Base-by-base conservation (phyloP, 2,113 vertebrate species). In the Danionella cerebrum region DNA sequence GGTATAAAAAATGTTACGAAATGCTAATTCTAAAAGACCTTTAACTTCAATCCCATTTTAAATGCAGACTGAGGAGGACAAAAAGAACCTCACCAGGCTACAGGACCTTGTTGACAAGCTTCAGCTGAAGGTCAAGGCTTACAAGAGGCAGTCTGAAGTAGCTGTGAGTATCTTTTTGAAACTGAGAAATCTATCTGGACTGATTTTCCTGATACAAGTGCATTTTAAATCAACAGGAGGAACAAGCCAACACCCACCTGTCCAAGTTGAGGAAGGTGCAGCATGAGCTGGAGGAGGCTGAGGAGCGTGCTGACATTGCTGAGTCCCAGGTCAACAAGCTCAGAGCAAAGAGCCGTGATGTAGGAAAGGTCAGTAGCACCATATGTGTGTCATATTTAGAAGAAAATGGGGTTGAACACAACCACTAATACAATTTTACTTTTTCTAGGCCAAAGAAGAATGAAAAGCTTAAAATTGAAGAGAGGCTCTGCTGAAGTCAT, bases 111-210 rank as follows among this genome's bases (percentile, higher is more conserved):
- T 84, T 36, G 83, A 88, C 67, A 87, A 86, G 74, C 73, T 96
- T 70, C 94, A 96, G 77, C 76, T 91, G 63, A 96, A 96, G 73
- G 94, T 96, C 59, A 97, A 95, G 57, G 87, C 89, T 64, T 97
- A 95, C 76, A 95, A 96, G 86, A 92, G 92, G 64, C 93, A 96
- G 83, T 78, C 92, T 71, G 93, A 97, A 81, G 94, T 95, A 35
- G 83, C 91, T 29, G 67, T 62, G 54, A 45, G 67, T 58, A 9
- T 21, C 8, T 24, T 2, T 1, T 45, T 2, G n/a, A n/a, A n/a
- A n/a, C n/a, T 50, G n/a, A 36, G 8, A 6, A 33, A 33, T 2
- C 29, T 33, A 6, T 3, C 29, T 6, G 9, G 29, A 33, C 9
- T 33, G 5, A 5, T 33, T 33, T 33, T 33, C 5, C 29, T 33